Evolutionary conservation across 2,888 invertebrate genomes (phyloP).

Genomic region (Drosophila sordidula): DNA sequence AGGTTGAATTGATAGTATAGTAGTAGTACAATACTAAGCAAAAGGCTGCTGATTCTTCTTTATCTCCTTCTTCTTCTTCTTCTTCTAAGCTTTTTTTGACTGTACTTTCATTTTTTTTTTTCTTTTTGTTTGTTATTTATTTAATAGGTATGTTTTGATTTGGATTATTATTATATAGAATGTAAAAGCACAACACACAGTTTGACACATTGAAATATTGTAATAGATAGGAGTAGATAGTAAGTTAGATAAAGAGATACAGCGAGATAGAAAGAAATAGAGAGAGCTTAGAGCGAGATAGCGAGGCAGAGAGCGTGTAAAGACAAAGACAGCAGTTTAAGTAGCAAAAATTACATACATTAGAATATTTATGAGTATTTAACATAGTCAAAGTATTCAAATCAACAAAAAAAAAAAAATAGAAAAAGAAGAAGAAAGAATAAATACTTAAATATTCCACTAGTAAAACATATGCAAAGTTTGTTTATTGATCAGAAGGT

Average conservation of each 20-base stretch:
- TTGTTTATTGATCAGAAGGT: conserved; percentile 12
- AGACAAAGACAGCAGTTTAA: conserved; percentile 50
- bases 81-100: conserved; percentile 31
- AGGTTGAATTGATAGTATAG: conserved; percentile 57
- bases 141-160: conserved; percentile 47
- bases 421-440: conserved; percentile 20
- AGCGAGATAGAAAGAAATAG: conserved; percentile 29
- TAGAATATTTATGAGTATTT: conserved; percentile 35
- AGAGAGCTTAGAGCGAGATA: conserved; percentile 31
- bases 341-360: conserved; percentile 51
- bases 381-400: conserved; percentile 25
- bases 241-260: conserved; percentile 38
- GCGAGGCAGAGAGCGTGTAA: conserved; percentile 48
- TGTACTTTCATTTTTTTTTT: conserved; percentile 34
- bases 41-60: conserved; percentile 25
- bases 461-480: conserved; percentile 49
- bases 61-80: conserved; percentile 31
- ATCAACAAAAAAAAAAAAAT: conserved; percentile 3
- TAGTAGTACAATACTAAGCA: conserved; percentile 25
- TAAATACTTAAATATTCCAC: conserved; percentile 39
- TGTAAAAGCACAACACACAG: conserved; percentile 81
- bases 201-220: conserved; percentile 77
- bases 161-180: conserved; percentile 53
- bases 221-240: conserved; percentile 52
- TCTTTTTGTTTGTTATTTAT: conserved; percentile 17